Evolutionary conservation across 2,888 invertebrate species (phyloP), one percentile per base, ranked within the genome.

Genomic region (Lagria hirta): DNA sequence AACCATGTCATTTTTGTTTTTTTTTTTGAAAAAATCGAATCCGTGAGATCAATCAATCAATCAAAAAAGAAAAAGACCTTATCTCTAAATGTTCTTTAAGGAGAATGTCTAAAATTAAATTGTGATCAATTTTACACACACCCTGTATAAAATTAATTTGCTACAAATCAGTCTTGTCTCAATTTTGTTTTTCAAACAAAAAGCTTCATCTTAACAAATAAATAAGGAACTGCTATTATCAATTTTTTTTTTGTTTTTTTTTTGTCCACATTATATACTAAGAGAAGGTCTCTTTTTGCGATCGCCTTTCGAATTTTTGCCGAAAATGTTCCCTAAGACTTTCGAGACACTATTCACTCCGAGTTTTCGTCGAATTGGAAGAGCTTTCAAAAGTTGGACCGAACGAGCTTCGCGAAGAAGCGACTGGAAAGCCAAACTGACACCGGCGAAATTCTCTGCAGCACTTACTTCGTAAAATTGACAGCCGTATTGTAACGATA

Each of bases 391-490:
- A 20, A 86, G 70, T 50, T 86, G 87, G 1, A 86, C 79, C n/a
- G 86, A 82, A 35, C 85, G 75, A n/a, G 87, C 86, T 69, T 87
- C 86, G 27, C 86, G 73, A 28, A 86, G 73, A 42, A 87, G 72
- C 10, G 84, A 84, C 65, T 86, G 86, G 72, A 89, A 88, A 30
- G 88, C 88, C 41, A 88, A 74, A 20, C 87, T 86, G 0, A 88
- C 87, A 43, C 88, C 88, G 1, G 87, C 86, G 59, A 83, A 83
- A 59, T 86, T 86, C 69, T 88, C 88, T 17, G 89, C 88, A 6
- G 88, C 88, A 41, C 87, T 87, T 43, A 88, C 86, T 72, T 89
- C 89, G 72, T 88, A 87, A 72, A 88, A 89, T 70, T 88, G 88
- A 61, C 88, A 88, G 23, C 86, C 84, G 66, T 81, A 87, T 51